Base-by-base conservation (phyloP, 2,888 invertebrate species). In the Creontiades dilutus region DNA sequence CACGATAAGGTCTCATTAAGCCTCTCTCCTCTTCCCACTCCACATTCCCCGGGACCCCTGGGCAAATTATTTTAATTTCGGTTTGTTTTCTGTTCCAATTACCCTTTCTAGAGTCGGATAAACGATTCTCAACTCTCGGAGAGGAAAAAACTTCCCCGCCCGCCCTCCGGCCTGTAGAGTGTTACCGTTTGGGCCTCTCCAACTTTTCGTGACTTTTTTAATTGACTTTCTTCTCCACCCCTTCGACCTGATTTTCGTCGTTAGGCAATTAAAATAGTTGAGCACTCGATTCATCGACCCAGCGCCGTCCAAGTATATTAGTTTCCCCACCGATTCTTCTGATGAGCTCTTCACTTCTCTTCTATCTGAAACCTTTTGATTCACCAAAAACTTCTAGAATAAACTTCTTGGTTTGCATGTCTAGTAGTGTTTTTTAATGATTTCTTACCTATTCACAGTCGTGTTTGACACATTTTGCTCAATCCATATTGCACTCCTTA, bases 1-100 rank as follows among this genome's bases (percentile, higher is more conserved):
- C 78, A 78, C 78, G 78, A 78, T 78, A 78, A 78, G 78, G 78
- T 78, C 78, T 78, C 55, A 85, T 85, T 75, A 55, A 75, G 86
- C 16, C 55, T 16, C 28, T n/a, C 48, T 75, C 68, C 47, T 27
- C 80, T 16, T 37, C 16, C 55, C 9, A 16, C 47, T 7, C 52
- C 16, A 52, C 52, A 37, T 37, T 48, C 52, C 5, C 78, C 78
- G 46, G 28, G 78, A 47, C 46, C 78, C 46, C 52, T 57, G 86
- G 86, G 78, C 76, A 86, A 90, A 90, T 90, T 90, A 90, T 90
- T 90, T 90, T 90, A 86, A 90, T 90, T 78, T 86, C 86, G 90
- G 84, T 90, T 90, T 90, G 86, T 90, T 90, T 90, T 90, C 90
- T 80, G 76, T 90, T 90, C 90, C 90, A 90, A 90, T 90, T 90